A percentile compares a stretch with the other conserved stretches of the same genome.
phyloP scores from a whole-genome alignment of 2,113 vertebrate genomes.

The Hydrochoerus hydrochaeris region DNA sequence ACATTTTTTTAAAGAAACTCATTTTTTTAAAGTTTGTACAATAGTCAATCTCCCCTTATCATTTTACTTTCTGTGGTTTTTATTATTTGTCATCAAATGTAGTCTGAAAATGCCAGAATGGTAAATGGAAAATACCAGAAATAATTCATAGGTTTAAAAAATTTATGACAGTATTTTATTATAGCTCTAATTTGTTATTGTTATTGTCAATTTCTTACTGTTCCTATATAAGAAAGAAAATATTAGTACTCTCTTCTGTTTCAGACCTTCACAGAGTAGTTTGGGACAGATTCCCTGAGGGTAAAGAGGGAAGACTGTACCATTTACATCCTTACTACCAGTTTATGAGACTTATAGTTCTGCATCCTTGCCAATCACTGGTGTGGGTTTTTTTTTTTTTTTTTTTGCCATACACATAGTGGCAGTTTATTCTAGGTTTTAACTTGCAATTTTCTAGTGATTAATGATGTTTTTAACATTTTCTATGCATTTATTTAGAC shows the following conservation, averaged over 20 bases:
- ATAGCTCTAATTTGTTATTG: neutral
- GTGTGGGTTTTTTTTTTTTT: conserved; percentile 7
- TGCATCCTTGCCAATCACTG: neutral
- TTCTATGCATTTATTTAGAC: conserved; percentile 4
- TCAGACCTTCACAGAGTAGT: neutral
- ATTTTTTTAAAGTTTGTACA: neutral
- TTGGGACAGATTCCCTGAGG: neutral
- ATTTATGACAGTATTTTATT: neutral
- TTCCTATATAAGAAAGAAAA: neutral
- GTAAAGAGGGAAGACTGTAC: neutral
- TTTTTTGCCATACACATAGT: neutral
- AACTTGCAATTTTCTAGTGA: neutral
- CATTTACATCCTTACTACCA: neutral
- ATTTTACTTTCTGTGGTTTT: neutral
- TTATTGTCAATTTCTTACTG: neutral
- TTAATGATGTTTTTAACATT: neutral
- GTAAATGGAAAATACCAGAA: neutral
- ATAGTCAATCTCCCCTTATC: neutral
- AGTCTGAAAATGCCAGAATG: neutral
- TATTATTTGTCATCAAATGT: neutral
- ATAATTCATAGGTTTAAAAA: neutral
- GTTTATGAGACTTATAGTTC: neutral
- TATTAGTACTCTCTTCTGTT: neutral
- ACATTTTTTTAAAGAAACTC: neutral
- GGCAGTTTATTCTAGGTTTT: neutral